phyloP scores from a whole-genome alignment of 2,113 vertebrate genomes.

The Ophthalmolycus amberensis region DNA sequence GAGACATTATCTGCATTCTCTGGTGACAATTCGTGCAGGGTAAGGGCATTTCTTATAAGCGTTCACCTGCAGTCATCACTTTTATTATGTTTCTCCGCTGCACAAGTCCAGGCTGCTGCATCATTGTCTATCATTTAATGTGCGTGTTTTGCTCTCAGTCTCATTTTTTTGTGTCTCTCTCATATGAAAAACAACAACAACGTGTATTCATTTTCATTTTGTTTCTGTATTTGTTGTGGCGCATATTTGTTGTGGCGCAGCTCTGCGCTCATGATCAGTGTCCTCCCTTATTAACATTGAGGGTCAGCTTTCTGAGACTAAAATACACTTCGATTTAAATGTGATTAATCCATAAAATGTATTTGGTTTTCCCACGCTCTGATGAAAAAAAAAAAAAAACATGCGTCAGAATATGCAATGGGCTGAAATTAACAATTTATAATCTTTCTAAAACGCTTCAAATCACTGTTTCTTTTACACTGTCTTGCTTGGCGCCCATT shows the following conservation, averaged over 20 bases:
- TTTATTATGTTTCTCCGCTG: conserved; percentile 38
- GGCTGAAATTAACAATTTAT: conserved; percentile 68
- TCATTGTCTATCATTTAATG: conserved; percentile 57
- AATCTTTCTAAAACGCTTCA: conserved; percentile 45
- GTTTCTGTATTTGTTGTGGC: conserved; percentile 29
- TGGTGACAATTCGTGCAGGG: conserved; percentile 93
- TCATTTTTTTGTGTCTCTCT: neutral
- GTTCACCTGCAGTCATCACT: conserved; percentile 77
- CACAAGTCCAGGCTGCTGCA: conserved; percentile 66
- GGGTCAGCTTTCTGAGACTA: conserved; percentile 24
- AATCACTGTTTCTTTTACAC: conserved; percentile 42
- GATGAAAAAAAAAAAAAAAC: conserved; percentile 20
- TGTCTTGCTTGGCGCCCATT: conserved; percentile 1
- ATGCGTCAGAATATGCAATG: conserved; percentile 66
- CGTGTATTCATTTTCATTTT: conserved; percentile 28
- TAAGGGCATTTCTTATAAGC: conserved; percentile 87
- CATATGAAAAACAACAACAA: neutral
- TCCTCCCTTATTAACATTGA: conserved; percentile 10
- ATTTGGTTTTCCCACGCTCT: conserved; percentile 42
- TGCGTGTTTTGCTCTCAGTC: conserved; percentile 21
- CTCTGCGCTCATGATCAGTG: conserved; percentile 26
- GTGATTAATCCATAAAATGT: conserved; percentile 44
- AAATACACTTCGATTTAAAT: conserved; percentile 33
- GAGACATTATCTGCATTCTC: conserved; percentile 94
- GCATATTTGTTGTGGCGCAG: conserved; percentile 48